These are phyloP conservation scores for Megalurothrips usitatus DNA, from an alignment of 2,888 invertebrate genomes.

Conservation along the genomic window DNA sequence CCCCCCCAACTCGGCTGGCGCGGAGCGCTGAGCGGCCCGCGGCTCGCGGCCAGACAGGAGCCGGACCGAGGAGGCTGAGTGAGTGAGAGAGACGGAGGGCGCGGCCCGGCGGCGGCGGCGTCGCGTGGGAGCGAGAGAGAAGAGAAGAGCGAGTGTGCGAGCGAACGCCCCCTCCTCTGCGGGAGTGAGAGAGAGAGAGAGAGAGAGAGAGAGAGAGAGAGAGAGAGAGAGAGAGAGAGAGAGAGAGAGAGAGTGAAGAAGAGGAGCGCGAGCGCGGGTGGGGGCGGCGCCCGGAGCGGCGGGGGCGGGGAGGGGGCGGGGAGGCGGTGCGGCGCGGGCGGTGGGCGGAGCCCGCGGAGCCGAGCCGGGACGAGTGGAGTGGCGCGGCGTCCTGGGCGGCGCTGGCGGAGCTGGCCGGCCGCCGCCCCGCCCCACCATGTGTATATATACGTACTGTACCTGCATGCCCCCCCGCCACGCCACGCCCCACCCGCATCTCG, in stretches of 20 bases:
- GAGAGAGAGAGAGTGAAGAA: neutral
- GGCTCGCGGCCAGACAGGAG: too few species aligned
- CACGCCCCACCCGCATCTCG: neutral
- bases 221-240: neutral
- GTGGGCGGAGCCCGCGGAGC: neutral
- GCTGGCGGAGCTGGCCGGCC: neutral
- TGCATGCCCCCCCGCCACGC: slow-evolving; percentile 1
- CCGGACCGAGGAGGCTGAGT: neutral
- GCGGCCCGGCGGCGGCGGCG: neutral
- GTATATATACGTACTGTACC: neutral
- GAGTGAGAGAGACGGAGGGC: neutral
- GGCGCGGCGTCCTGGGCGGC: slow-evolving; percentile 9
- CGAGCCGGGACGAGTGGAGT: neutral
- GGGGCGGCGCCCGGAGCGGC: neutral
- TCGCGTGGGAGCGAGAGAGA: neutral
- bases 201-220: neutral
- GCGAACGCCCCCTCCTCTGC: too few species aligned
- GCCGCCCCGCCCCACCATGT: slow-evolving; percentile 16
- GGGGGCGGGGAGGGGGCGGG: neutral
- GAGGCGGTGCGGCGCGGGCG: neutral
- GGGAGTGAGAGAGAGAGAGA: neutral
- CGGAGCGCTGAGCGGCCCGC: too few species aligned
- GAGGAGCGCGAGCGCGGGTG: neutral
- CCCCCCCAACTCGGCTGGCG: too few species aligned
- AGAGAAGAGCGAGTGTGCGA: neutral